Evolutionary conservation across 2,113 vertebrate species (phyloP).

Genomic region (Meriones unguiculatus): DNA sequence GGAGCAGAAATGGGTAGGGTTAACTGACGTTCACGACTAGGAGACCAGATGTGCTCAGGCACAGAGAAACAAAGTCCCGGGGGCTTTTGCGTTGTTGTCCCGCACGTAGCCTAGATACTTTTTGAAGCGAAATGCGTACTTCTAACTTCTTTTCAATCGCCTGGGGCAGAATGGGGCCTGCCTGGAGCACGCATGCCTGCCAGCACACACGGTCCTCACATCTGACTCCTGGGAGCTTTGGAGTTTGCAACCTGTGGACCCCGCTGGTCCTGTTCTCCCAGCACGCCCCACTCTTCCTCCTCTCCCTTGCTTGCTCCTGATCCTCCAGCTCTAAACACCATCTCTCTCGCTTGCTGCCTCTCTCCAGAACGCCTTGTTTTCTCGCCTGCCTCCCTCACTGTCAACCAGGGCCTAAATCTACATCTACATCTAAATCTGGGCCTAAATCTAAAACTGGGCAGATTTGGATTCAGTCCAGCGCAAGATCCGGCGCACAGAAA

Average conservation of each 20-base stretch:
- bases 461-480: neutral
- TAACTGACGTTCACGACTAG: neutral
- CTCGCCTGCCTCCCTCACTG: neutral
- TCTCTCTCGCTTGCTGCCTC: accelerated
- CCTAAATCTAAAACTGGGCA: no score
- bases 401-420: neutral
- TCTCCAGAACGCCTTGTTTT: neutral
- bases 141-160: neutral
- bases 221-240: neutral
- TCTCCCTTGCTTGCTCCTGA: neutral
- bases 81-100: neutral
- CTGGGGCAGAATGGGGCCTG: neutral
- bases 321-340: neutral
- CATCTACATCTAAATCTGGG: no score
- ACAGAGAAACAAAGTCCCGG: neutral
- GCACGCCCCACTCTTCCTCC: neutral
- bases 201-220: neutral
- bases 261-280: constrained; percentile 31
- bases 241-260: neutral
- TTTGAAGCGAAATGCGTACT: neutral
- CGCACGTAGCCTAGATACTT: neutral
- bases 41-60: neutral
- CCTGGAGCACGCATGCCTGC: neutral
- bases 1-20: neutral
- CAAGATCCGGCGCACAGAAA: neutral